These are phyloP conservation scores for Hoplodrina ambigua DNA, from an alignment of 2,888 invertebrate species.

Conservation along the genomic window DNA sequence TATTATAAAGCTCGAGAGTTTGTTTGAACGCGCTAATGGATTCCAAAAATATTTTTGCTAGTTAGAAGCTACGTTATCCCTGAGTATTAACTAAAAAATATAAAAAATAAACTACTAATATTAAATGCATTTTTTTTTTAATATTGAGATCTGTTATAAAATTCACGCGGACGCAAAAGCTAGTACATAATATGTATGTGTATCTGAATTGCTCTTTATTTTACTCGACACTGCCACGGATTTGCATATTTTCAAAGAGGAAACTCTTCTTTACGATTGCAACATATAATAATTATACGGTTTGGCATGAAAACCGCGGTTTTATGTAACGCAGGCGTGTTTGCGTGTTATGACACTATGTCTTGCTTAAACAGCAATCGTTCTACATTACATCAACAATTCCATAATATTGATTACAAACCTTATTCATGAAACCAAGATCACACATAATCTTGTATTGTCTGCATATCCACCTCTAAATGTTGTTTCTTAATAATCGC, in stretches of 20 bases:
- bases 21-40: no score
- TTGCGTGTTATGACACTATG: conserved; percentile 13
- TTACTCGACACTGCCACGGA: not conserved
- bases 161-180: no score
- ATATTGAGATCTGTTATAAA: no score
- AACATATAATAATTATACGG: not conserved
- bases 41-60: no score
- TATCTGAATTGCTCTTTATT: conserved; percentile 1
- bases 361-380: conserved; percentile 22
- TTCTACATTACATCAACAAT: conserved; percentile 18
- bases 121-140: no score
- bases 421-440: conserved; percentile 6
- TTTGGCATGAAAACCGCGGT: conserved; percentile 8
- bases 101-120: no score
- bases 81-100: no score
- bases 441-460: conserved; percentile 10
- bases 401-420: conserved; percentile 35
- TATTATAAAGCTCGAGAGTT: no score
- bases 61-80: no score
- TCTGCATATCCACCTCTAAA: not conserved
- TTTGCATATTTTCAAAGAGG: not conserved
- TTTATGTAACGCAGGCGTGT: conserved; percentile 11
- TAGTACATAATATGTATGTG: no score
- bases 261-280: not conserved
- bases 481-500: no score